Evolutionary conservation across 2,888 invertebrate species (phyloP).

Genomic region (Drosophila flavopinicola): DNA sequence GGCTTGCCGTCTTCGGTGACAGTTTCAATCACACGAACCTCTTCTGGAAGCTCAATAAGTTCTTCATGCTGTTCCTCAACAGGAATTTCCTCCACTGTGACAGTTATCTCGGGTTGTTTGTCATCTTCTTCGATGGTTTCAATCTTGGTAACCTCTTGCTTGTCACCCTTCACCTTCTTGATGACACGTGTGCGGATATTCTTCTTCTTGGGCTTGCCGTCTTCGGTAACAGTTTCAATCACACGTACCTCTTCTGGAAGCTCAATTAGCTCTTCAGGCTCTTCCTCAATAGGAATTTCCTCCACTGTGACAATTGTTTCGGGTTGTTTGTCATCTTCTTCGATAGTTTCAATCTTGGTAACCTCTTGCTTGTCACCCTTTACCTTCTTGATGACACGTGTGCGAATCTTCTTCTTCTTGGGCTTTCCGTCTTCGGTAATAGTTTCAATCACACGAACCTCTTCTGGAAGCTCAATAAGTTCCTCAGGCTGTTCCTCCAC

Average conservation of each 20-base stretch:
- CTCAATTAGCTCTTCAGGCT: slow-evolving; percentile 32
- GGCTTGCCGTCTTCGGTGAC: slow-evolving; percentile 41
- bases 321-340: slow-evolving; percentile 47
- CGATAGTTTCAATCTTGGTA: slow-evolving; percentile 51
- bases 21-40: slow-evolving; percentile 39
- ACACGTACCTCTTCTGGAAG: slow-evolving; percentile 48
- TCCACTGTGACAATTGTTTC: slow-evolving; percentile 46
- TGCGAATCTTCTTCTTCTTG: slow-evolving; percentile 46
- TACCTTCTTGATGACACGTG: slow-evolving; percentile 50
- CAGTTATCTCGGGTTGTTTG: slow-evolving; percentile 42
- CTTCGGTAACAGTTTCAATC: slow-evolving; percentile 37
- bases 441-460: slow-evolving; percentile 39
- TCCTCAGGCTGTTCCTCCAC: slow-evolving; percentile 35
- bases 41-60: slow-evolving; percentile 40
- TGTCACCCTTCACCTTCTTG: slow-evolving; percentile 46
- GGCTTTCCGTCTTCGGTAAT: slow-evolving; percentile 43
- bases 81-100: slow-evolving; percentile 41
- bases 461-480: slow-evolving; percentile 41
- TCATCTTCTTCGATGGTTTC: slow-evolving; percentile 50
- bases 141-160: slow-evolving; percentile 49
- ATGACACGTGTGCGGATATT: slow-evolving; percentile 49
- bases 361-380: slow-evolving; percentile 52
- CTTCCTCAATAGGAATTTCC: slow-evolving; percentile 36
- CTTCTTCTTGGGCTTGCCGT: slow-evolving; percentile 42
- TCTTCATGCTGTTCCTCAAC: slow-evolving; percentile 29